Evolutionary conservation across 2,888 invertebrate genomes (phyloP), one percentile per base, ranked within the genome.

Genomic region (Eupithecia vulgata): DNA sequence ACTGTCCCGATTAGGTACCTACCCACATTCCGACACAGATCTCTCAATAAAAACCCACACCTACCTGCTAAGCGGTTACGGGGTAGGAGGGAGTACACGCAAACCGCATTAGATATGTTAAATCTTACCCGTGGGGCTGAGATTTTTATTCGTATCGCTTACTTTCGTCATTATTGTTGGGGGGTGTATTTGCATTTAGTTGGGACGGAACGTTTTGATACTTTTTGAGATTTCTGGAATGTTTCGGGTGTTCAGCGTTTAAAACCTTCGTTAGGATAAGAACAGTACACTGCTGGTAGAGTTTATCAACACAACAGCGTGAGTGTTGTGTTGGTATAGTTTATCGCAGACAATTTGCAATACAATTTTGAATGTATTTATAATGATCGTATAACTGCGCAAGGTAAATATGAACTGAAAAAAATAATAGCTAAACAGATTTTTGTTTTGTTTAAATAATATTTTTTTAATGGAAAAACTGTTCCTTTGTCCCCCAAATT

Each of bases 21-120:
- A 57, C 57, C 25, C 25, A 13, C 25, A 57, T 59, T 30, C 34
- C 48, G 48, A 37, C 64, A 40, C 65, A 40, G 40, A 65, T 65
- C 65, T 69, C 67, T 59, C 69, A 61, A 68, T 69, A 81, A 76
- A 30, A 78, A 77, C 73, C 79, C 77, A 79, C 82, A 65, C 62
- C 62, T 78, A 79, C 78, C 79, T 79, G 77, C 59, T 59, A 82
- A 93, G 87, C 93, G 93, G 93, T 93, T 93, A 93, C 90, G 81
- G 87, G 61, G 85, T 87, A 84, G 87, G 87, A 85, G 83, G 84
- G 84, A 82, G 84, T 85, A 94, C 94, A 94, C 93, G 94, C 88
- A 94, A 94, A 94, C 89, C 93, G 93, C 94, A 94, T 94, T 94
- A 94, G 92, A 86, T 93, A 93, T 93, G 94, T 93, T 93, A 94